phyloP scores from a whole-genome alignment of 53 echinoderm and acorn worm genomes.

The Antedon mediterranea region DNA sequence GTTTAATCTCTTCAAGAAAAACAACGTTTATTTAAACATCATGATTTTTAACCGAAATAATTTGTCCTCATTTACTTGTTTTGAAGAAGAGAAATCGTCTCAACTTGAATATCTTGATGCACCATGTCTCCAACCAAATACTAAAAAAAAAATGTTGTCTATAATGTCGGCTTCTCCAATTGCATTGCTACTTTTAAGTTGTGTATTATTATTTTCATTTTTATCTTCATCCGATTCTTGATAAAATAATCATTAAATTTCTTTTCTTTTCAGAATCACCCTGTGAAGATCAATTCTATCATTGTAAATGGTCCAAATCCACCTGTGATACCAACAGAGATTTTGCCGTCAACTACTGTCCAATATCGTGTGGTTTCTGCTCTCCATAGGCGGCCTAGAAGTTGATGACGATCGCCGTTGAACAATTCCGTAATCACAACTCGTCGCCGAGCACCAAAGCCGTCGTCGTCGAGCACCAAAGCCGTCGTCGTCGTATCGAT shows the following conservation, averaged over 20 bases:
- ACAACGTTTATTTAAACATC: too few relatives aligned
- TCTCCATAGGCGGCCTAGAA: neutral
- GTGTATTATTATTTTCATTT: too few relatives aligned
- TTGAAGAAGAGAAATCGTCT: too few relatives aligned
- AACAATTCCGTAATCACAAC: neutral
- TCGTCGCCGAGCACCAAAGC: neutral
- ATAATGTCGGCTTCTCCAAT: too few relatives aligned
- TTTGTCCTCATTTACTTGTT: too few relatives aligned
- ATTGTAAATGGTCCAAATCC: conserved; percentile 57
- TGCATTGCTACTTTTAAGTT: too few relatives aligned
- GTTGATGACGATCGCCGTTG: neutral
- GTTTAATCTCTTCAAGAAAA: too few relatives aligned
- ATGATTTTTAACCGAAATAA: too few relatives aligned
- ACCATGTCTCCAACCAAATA: too few relatives aligned
- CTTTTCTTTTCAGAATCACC: conserved; percentile 7
- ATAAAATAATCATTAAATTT: neutral
- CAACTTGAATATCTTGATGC: too few relatives aligned
- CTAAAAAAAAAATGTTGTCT: too few relatives aligned
- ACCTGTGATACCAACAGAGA: conserved; percentile 52
- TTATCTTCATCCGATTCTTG: too few relatives aligned
- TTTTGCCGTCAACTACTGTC: conserved; percentile 70
- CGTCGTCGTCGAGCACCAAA: neutral
- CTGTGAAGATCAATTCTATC: conserved; percentile 62
- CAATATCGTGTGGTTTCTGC: conserved; percentile 55
- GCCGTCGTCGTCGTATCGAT: neutral